Evolutionary conservation across 2,888 invertebrate genomes (phyloP).

Genomic region (Aporophyla nigra): DNA sequence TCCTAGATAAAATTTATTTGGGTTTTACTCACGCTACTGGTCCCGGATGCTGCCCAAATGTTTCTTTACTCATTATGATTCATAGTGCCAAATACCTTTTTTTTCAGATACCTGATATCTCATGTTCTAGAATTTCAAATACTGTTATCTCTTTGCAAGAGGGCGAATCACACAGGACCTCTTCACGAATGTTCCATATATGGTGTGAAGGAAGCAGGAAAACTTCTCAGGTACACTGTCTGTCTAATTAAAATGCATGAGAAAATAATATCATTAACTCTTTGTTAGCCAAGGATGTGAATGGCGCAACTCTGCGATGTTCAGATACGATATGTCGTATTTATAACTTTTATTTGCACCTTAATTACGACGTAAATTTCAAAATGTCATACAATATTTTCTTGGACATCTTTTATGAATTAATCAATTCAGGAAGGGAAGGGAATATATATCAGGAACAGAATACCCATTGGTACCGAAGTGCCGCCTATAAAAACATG

Average conservation of each 20-base stretch:
- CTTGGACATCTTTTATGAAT: background rate
- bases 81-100: constrained; percentile 6
- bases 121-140: constrained; percentile 95
- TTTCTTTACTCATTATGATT: background rate
- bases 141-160: constrained; percentile 93
- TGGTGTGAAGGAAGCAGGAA: constrained; percentile 92
- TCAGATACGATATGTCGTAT: constrained; percentile 9
- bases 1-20: background rate
- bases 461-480: background rate
- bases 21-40: background rate
- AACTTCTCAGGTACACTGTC: constrained; percentile 88
- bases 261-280: constrained; percentile 37
- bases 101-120: constrained; percentile 91
- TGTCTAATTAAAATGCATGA: constrained; percentile 47
- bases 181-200: constrained; percentile 94
- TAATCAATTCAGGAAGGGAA: background rate
- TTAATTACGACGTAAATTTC: background rate
- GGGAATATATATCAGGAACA: too few relatives aligned
- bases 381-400: background rate
- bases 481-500: background rate
- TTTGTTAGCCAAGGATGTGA: constrained; percentile 44
- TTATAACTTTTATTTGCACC: constrained; percentile 1
- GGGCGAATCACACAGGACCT: constrained; percentile 92
- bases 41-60: background rate
- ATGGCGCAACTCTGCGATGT: constrained; percentile 26